A percentile compares a stretch with the other conserved stretches of the same genome.
phyloP scores from a whole-genome alignment of 2,797 vertebrate genomes.

The Mormyrus hasselquistii region DNA sequence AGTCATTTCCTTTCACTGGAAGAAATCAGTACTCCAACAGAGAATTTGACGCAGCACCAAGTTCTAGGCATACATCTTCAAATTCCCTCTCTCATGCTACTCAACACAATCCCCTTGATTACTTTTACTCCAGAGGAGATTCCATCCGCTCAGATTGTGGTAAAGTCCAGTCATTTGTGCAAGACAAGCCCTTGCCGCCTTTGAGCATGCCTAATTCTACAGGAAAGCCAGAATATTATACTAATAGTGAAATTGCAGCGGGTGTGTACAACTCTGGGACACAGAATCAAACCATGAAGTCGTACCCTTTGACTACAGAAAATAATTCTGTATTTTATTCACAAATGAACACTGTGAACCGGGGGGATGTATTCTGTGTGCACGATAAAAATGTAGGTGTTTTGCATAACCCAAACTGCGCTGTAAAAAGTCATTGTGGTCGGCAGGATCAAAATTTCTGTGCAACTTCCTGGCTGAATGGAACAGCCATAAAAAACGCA shows the following conservation, averaged over 20 bases:
- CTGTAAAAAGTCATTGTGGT: slow-evolving; percentile 58
- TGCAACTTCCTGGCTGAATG: slow-evolving; percentile 51
- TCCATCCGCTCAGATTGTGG: slow-evolving; percentile 37
- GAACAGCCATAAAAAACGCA: slow-evolving; percentile 37
- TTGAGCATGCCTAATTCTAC: slow-evolving; percentile 55
- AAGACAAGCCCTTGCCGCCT: slow-evolving; percentile 52
- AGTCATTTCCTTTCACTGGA: slow-evolving; percentile 23
- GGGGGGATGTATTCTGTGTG: slow-evolving; percentile 51
- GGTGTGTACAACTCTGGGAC: slow-evolving; percentile 38
- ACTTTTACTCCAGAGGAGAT: slow-evolving; percentile 38
- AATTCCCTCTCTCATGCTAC: slow-evolving; percentile 44
- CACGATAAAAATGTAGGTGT: slow-evolving; percentile 56
- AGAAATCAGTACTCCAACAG: slow-evolving; percentile 29
- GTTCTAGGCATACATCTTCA: slow-evolving; percentile 20
- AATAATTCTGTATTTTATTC: slow-evolving; percentile 52
- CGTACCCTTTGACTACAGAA: slow-evolving; percentile 46
- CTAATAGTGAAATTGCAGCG: slow-evolving; percentile 39
- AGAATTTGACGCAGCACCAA: slow-evolving; percentile 32
- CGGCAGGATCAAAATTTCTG: slow-evolving; percentile 54
- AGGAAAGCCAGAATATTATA: slow-evolving; percentile 49
- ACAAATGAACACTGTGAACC: slow-evolving; percentile 51
- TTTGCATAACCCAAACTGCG: slow-evolving; percentile 51
- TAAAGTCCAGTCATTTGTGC: slow-evolving; percentile 41
- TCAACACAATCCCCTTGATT: slow-evolving; percentile 36
- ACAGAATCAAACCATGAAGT: slow-evolving; percentile 48